Base-by-base conservation (phyloP, 2,888 invertebrate species). In the Sesia apiformis region DNA sequence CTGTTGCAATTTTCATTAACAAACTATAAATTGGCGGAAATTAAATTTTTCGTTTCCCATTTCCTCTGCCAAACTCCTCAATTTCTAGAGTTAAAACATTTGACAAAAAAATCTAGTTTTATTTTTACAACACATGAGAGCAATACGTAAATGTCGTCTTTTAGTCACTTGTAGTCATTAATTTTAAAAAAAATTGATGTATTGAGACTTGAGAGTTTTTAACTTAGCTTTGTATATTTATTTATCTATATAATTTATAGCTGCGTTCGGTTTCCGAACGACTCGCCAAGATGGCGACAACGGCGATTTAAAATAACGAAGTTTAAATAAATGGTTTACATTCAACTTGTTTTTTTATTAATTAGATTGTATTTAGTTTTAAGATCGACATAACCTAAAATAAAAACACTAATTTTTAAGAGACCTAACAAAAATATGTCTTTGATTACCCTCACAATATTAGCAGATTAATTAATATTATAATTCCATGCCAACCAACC, bases 301-400 rank as follows among this genome's bases (percentile, higher is more conserved):
- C 46, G n/a, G 46, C 46, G 46, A n/a, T 23, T 46, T 8, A 46
- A n/a, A 46, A 8, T 46, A 67, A 65, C 65, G 60, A 65, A 63
- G 63, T 46, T 60, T 62, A 65, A 76, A 78, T 81, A 83, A 82
- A 82, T 78, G 81, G 78, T 82, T 83, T 81, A 76, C 76, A 81
- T 76, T 81, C 74, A 67, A 52, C 52, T 40, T 52, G 39, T 52
- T 40, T 52, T 52, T 7, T 52, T 52, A 6, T 39, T 41, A 40
- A 52, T 41, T 4, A 62, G 63, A 58, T 64, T 60, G 53, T 60
- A 60, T 59, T 65, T 65, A 67, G 66, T 66, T 68, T 67, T 23
- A 23, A 23, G 23, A 23, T 23, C 23, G 23, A 23, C 23, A 23
- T 1, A 23, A 23, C 23, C 23, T 23, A 23, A 23, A 23, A 23